Base-by-base conservation (phyloP, 2,888 invertebrate genomes). In the Chesias legatella region DNA sequence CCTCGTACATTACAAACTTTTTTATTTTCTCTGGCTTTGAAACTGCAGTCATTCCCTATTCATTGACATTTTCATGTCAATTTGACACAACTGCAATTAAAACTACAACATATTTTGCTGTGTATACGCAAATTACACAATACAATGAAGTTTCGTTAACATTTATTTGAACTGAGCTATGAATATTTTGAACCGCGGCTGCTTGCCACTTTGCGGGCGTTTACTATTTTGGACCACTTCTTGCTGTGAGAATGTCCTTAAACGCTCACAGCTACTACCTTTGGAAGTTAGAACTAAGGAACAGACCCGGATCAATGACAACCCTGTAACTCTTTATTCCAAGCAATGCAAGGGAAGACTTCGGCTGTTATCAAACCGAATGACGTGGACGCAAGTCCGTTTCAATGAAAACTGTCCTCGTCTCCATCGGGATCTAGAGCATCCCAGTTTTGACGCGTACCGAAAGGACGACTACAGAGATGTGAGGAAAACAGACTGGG, bases 361-460 rank as follows among this genome's bases (percentile, higher is more conserved):
- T 10, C 31, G 28, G 9, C 6, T 42, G n/a, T 10, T 43, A 7
- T 46, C 61, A 9, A 51, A 58, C 7, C 49, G 61, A 6, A 51
- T 51, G 7, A 55, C 64, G 23, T 76, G 73, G 71, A 80, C 71
- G 1, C 84, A 84, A 65, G 72, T 84, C 10, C 73, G 84, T n/a
- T 79, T 67, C 48, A 73, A 73, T 36, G 55, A 74, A 33, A 54
- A 59, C 3, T 61, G 48, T 42, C 78, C 80, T 20, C 79, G 71
- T 26, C 67, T 88, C 29, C 89, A 89, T 51, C 67, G 82, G 6
- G 86, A 88, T 44, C 31, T 78, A 0, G 58, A 67, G 13, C 69
- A 67, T 40, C 86, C 86, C 0, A 77, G 68, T 47, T 85, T 83
- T 34, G 80, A 84, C 39, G 44, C 45, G 1, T 80, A 83, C 43